Percentiles rank a stretch among this genome's conserved stretches.
Evolutionary conservation across 2,113 vertebrate species (phyloP).

Genomic region (Mobula birostris): DNA sequence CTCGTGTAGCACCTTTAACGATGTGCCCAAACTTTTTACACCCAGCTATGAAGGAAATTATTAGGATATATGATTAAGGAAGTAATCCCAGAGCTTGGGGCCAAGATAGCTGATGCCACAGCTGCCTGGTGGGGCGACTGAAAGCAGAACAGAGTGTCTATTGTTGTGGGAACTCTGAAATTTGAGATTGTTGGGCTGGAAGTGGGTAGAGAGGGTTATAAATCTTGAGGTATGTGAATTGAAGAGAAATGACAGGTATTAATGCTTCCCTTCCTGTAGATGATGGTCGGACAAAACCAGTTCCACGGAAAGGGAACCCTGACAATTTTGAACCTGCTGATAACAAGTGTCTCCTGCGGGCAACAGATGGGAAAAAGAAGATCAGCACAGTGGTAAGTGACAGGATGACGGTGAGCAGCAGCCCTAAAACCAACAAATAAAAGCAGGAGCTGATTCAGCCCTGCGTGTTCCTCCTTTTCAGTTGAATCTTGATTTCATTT

Average conservation of each 20-base stretch:
- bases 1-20: background rate
- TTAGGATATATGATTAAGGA: background rate
- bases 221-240: background rate
- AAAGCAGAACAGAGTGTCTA: background rate
- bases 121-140: background rate
- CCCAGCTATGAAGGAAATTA: background rate
- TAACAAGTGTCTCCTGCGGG: conserved; percentile 94
- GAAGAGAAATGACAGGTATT: background rate
- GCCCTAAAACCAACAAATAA: background rate
- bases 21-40: background rate
- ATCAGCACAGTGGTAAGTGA: conserved; percentile 92
- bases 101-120: background rate
- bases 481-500: background rate
- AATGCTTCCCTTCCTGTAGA: conserved; percentile 54
- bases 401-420: background rate
- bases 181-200: background rate
- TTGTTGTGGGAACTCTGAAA: background rate
- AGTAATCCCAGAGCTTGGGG: background rate
- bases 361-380: conserved; percentile 92
- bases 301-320: conserved; percentile 75
- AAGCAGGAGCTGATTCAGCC: background rate
- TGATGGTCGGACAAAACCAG: conserved; percentile 87
- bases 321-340: conserved; percentile 83
- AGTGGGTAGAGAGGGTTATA: background rate
- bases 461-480: background rate